Base-by-base conservation (phyloP, 2,797 vertebrate species). In the Helarctos malayanus region DNA sequence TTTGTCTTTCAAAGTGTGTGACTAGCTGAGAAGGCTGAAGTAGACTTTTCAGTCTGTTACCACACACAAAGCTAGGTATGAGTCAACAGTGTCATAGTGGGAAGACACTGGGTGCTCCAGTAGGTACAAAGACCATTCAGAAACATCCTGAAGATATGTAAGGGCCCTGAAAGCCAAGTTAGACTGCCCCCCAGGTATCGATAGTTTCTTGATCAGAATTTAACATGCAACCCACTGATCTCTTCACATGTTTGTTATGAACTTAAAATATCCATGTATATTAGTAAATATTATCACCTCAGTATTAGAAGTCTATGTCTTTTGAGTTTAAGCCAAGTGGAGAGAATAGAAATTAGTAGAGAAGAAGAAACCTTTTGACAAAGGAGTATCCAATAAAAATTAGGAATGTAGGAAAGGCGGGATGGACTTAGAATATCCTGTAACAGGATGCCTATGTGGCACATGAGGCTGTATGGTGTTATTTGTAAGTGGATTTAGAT, bases 271-370 rank as follows among this genome's bases (percentile, higher is more conserved):
- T 21, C 8, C 12, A 63, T 71, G 89, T 89, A 49, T 3, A 11
- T 96, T 61, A 21, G n/a, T 71, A 61, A 69, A 63, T 97, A 73
- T 83, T 90, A 41, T 83, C 57, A 41, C 27, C 10, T 32, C 13
- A 78, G 5, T 80, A 81, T 47, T 61, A 57, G 32, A 65, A 75
- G 9, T 23, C 38, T 35, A 19, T 80, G 29, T 47, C 21, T 89
- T 95, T 45, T 89, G 23, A 91, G 56, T 49, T 80, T 87, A 68
- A 56, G 23, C 4, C 57, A 89, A 69, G 2, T 41, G 25, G 32
- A 86, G 15, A 78, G 21, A 81, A 45, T 35, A 79, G 19, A 84
- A 76, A 11, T 41, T 21, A 76, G 12, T 23, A 59, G n/a, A 78
- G 2, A 29, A 25, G 21, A 69, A 61, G 61, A 79, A 71, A 52